Base-by-base conservation (phyloP, 2,797 vertebrate genomes). In the Coregonus sp. region DNA sequence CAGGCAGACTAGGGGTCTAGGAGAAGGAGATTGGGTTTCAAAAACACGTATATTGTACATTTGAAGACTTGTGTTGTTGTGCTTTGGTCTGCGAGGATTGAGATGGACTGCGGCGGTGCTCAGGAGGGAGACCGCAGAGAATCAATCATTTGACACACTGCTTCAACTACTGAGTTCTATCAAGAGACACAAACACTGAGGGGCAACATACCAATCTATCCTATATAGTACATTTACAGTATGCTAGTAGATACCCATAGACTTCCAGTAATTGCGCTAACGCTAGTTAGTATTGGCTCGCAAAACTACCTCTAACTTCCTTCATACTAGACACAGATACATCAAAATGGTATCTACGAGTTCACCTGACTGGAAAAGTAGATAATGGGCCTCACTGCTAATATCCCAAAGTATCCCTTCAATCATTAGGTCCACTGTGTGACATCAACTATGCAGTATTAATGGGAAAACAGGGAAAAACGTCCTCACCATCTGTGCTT, bases 1-100 rank as follows among this genome's bases (percentile, higher is more conserved):
- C 51, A 54, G 51, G 59, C 61, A 88, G 79, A 89, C 81, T 82
- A 78, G 76, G 87, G 86, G 85, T 89, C 87, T 87, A 83, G 51
- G 29, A 50, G 7, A 31, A 50, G 7, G 25, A 33, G 71, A 72
- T 72, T 72, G 71, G 51, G 71, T 72, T 72, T 72, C 50, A 33
- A 72, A 47, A 70, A 18, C 61, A 47, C 47, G 61, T 31, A 52
- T 61, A 73, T 37, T 37, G 65, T 33, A 66, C 29, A 74, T 33
- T 4, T 11, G 40, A 56, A 70, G 75, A 61, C 33, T 35, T 37
- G 47, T 76, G 72, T 65, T 61, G 75, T 65, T 61, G 51, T 77
- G 35, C 72, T 35, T 12, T 31, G 14, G 4, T 35, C 29, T 68
- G 66, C 59, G 15, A 50, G 15, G 61, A 68, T 54, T 65, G 20